phyloP scores from a whole-genome alignment of 2,797 vertebrate species.

The Poliocrania exsul region DNA sequence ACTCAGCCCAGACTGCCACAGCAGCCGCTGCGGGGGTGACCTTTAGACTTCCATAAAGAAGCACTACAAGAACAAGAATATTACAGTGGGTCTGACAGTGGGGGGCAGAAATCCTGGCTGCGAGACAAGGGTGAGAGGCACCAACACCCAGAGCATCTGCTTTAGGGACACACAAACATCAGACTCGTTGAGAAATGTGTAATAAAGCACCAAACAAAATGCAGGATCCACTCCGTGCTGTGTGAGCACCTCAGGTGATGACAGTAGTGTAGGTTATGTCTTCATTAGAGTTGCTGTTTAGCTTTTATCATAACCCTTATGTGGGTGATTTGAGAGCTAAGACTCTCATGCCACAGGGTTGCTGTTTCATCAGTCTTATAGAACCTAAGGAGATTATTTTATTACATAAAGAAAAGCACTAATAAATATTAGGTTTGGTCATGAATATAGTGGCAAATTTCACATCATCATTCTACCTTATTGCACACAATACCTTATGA shows the following conservation, averaged over 20 bases:
- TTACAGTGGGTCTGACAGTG: slow-evolving; percentile 3
- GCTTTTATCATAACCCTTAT: neutral
- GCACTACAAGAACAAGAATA: neutral
- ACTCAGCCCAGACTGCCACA: neutral
- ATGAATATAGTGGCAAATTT: neutral
- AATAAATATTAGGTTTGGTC: neutral
- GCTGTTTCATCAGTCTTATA: neutral
- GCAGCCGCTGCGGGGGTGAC: neutral
- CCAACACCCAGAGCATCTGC: neutral
- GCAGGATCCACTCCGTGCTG: neutral
- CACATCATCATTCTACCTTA: neutral
- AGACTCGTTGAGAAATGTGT: neutral
- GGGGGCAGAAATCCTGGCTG: slow-evolving; percentile 26
- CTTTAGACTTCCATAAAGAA: slow-evolving; percentile 1
- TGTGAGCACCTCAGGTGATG: neutral
- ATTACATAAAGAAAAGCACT: neutral
- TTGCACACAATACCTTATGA: neutral
- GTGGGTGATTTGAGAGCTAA: neutral
- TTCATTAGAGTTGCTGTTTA: neutral
- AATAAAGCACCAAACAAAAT: neutral
- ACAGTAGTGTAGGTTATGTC: neutral
- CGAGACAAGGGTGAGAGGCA: neutral
- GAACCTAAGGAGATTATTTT: neutral
- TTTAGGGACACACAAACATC: neutral
- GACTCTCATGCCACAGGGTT: neutral